phyloP scores from a whole-genome alignment of 2,888 invertebrate genomes.

The Drosophila buzzatii region DNA sequence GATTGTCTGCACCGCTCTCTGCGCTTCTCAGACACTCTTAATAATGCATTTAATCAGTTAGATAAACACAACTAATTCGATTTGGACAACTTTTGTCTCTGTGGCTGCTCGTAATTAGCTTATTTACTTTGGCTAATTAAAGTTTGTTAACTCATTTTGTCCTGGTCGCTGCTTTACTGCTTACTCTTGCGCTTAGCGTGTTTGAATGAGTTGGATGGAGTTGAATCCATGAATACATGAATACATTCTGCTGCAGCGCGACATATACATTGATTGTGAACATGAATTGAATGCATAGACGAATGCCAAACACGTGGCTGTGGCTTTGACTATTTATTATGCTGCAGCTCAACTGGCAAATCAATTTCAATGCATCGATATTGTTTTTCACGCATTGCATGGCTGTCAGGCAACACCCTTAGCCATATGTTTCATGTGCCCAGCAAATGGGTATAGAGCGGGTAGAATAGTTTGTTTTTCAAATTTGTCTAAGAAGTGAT shows the following conservation, averaged over 20 bases:
- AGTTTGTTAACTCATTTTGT: constrained; percentile 33
- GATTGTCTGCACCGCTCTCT: background rate
- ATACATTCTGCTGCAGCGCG: constrained; percentile 2
- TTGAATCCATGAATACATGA: constrained; percentile 19
- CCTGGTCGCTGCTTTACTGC: background rate
- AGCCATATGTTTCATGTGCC: background rate
- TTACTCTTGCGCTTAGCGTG: background rate
- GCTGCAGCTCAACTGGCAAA: constrained; percentile 65
- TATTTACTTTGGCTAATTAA: constrained; percentile 68
- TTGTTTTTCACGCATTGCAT: constrained; percentile 26
- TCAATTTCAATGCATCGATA: constrained; percentile 70
- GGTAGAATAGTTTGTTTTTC: background rate
- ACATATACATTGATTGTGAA: background rate
- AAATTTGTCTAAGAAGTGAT: background rate
- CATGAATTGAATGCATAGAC: constrained; percentile 11
- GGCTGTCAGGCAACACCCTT: constrained; percentile 8
- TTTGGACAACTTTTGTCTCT: constrained; percentile 56
- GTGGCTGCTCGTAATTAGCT: constrained; percentile 43
- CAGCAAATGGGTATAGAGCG: background rate
- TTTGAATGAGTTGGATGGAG: background rate
- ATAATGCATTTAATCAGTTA: constrained; percentile 63
- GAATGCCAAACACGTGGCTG: background rate
- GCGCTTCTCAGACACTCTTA: constrained; percentile 21
- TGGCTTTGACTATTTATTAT: constrained; percentile 65
- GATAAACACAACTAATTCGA: constrained; percentile 81